A percentile compares a stretch with the other conserved stretches of the same genome.
These are phyloP conservation scores for Myotis pilosus DNA, from an alignment of 2,797 vertebrate species.

Conservation along the genomic window DNA sequence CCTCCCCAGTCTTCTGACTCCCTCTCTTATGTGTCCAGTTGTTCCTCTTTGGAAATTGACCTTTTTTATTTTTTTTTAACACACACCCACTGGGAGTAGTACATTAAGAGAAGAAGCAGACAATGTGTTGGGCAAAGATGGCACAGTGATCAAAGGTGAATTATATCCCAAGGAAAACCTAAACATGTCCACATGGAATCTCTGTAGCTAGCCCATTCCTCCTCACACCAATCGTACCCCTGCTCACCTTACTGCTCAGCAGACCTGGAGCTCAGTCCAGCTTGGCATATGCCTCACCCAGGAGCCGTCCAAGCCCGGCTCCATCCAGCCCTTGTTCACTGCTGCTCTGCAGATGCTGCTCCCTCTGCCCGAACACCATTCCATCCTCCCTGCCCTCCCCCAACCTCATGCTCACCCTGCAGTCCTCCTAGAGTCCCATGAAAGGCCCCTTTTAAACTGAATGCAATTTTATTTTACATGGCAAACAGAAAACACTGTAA, in stretches of 20 bases:
- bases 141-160: neutral
- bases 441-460: neutral
- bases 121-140: neutral
- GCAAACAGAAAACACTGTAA: no score
- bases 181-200: accelerated
- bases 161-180: neutral
- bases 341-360: neutral
- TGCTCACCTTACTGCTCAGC: neutral
- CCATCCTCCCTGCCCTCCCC: accelerated
- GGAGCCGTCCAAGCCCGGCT: neutral
- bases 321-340: neutral
- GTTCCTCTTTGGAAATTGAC: neutral
- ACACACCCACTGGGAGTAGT: neutral
- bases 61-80: neutral
- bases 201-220: accelerated
- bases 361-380: neutral
- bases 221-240: accelerated
- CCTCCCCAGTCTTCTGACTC: neutral
- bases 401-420: neutral
- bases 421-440: neutral
- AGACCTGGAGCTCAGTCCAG: neutral
- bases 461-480: no score
- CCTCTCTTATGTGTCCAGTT: neutral
- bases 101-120: neutral
- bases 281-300: accelerated